phyloP scores from a whole-genome alignment of 2,888 invertebrate species.

The Cryptocephalus primarius region DNA sequence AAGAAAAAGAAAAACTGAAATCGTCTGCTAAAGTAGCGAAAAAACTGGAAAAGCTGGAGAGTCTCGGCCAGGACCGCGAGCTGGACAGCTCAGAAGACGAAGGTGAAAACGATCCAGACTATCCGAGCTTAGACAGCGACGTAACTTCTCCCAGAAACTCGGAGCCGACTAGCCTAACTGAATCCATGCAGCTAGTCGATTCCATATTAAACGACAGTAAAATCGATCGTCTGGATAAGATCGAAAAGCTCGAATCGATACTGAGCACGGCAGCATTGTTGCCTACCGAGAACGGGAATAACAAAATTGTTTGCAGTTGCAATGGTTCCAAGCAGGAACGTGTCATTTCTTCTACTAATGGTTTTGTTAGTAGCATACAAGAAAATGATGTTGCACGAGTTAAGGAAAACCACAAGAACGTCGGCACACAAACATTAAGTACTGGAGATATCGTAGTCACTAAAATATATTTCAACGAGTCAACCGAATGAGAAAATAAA shows the following conservation, averaged over 20 bases:
- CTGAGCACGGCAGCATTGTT: conserved; percentile 67
- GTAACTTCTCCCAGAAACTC: conserved; percentile 61
- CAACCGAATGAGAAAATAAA: conserved; percentile 17
- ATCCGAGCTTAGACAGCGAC: conserved; percentile 73
- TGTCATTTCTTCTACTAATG: conserved; percentile 29
- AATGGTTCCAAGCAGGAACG: conserved; percentile 25
- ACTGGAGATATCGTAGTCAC: conserved; percentile 90
- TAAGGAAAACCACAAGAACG: conserved; percentile 42
- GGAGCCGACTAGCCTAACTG: conserved; percentile 72
- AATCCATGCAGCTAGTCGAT: conserved; percentile 84
- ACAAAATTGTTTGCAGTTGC: conserved; percentile 42
- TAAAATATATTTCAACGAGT: conserved; percentile 50
- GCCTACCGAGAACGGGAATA: conserved; percentile 37
- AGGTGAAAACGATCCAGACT: conserved; percentile 60
- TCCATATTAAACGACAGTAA: conserved; percentile 70
- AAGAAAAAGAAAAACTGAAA: conserved; percentile 84
- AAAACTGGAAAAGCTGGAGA: conserved; percentile 82
- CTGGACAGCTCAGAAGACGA: conserved; percentile 66
- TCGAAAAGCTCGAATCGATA: conserved; percentile 78
- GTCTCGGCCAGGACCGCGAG: conserved; percentile 58
- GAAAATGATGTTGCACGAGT: conserved; percentile 34
- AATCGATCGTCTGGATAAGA: conserved; percentile 76
- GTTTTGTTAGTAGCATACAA: conserved; percentile 22
- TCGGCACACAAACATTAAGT: conserved; percentile 74
- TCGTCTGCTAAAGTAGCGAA: conserved; percentile 86